Conservation (phyloP, 2,113 vertebrate genomes). For the Hirundichthys speculiger region DNA sequence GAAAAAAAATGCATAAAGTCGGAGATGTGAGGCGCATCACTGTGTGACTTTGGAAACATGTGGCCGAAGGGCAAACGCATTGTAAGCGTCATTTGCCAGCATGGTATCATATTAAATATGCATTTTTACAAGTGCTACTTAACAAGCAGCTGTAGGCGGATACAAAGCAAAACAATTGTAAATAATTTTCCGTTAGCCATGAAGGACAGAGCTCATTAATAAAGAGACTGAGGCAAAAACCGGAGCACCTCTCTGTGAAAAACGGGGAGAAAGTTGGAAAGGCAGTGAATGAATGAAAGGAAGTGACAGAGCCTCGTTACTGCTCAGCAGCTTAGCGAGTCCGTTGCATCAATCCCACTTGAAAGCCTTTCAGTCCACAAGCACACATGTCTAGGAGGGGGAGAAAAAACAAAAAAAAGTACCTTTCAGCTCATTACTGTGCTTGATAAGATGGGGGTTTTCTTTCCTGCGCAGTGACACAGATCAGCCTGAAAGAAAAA, state of each 20-base stretch:
- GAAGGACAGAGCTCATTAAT: conserved; percentile 39
- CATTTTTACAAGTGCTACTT: conserved; percentile 48
- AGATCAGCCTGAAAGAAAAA: conserved; percentile 30
- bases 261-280: conserved; percentile 4
- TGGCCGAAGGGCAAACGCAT: conserved; percentile 51
- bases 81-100: conserved; percentile 38
- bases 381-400: conserved; percentile 8
- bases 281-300: conserved; percentile 12
- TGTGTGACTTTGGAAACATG: conserved; percentile 61
- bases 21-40: conserved; percentile 56
- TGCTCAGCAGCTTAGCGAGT: conserved; percentile 41
- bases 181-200: conserved; percentile 38
- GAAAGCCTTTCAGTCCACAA: conserved; percentile 50
- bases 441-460: conserved; percentile 29
- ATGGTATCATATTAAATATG: conserved; percentile 49
- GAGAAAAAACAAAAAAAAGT: conserved; percentile 19
- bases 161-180: conserved; percentile 44
- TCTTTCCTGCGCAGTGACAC: conserved; percentile 24
- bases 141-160: conserved; percentile 54
- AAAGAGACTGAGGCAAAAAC: conserved; percentile 8
- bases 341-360: conserved; percentile 47
- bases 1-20: conserved; percentile 47
- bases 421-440: conserved; percentile 70
- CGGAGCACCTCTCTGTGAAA: neutral
- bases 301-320: conserved; percentile 23